Conservation (phyloP, 2,797 vertebrate genomes). For the Rhodeus uyekii region DNA sequence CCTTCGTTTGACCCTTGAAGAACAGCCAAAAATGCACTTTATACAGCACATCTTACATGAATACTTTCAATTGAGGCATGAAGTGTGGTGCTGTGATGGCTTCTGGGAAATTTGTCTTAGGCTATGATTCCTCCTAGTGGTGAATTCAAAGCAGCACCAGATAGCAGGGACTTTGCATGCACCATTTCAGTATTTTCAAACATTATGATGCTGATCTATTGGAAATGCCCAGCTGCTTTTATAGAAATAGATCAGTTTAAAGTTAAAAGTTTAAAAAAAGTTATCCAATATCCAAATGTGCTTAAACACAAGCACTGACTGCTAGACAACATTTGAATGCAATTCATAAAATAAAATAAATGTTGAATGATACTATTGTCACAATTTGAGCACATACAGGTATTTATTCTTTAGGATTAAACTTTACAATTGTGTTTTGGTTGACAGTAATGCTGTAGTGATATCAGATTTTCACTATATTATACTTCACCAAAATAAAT, state of each 20-base stretch:
- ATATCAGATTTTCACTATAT: neutral
- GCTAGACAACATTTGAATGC: neutral
- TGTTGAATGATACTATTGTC: too few relatives aligned
- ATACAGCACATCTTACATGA: neutral
- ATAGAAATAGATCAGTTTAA: too few relatives aligned
- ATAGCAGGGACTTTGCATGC: neutral
- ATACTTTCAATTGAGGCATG: neutral
- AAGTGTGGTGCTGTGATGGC: neutral
- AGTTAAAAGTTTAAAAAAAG: too few relatives aligned
- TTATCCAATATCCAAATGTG: too few relatives aligned
- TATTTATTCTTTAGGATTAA: neutral
- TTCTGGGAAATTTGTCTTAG: neutral
- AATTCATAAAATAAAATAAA: neutral
- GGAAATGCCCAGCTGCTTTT: neutral
- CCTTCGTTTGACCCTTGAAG: slow-evolving; percentile 16
- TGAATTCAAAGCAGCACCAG: slow-evolving; percentile 24
- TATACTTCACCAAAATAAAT: neutral
- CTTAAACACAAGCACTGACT: neutral
- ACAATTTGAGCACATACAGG: neutral
- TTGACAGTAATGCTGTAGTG: neutral
- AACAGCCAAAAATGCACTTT: slow-evolving; percentile 12
- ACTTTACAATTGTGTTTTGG: too few relatives aligned
- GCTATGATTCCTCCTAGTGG: slow-evolving; percentile 70
- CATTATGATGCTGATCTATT: neutral
- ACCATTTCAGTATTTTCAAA: neutral